Evolutionary conservation across 2,797 vertebrate species (phyloP), one percentile per base, ranked within the genome.

Genomic region (Kryptopterus vitreolus): DNA sequence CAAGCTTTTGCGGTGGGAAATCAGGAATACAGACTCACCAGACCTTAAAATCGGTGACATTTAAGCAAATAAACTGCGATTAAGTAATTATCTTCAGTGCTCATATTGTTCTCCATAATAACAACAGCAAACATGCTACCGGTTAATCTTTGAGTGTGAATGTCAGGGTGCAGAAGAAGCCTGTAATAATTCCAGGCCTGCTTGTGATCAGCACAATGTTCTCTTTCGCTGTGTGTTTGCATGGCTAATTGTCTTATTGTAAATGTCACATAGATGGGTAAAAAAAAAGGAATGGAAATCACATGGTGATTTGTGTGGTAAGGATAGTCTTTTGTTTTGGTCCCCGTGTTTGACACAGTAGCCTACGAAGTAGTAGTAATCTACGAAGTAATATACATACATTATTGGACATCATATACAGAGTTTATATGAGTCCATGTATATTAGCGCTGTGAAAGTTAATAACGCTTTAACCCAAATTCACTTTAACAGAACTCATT

Each of bases 261-360:
- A 29, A 69, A 50, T 69, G 66, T 69, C 66, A 69, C 24, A 29
- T 69, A n/a, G n/a, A n/a, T n/a, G n/a, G 46, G 15, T 15, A 48
- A 24, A 69, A 18, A 15, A 69, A 29, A 8, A 48, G 66, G 43
- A 50, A 24, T 50, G 48, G 48, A 69, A 29, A 69, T 50, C 16
- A 1, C 29, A 43, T 20, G 43, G 43, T 68, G 65, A 48, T 38
- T 68, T 68, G 6, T 24, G 38, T 43, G 38, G 6, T 43, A 43
- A 43, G 7, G 38, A 7, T 10, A 43, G 38, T 43, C 10, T 43
- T 10, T 43, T 43, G 10, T 43, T 43, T 43, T 43, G 7, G 38
- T 43, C 8, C 7, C 10, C 38, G 10, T 43, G 38, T 7, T 43
- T 10, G 10, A 10, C 38, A 43, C 38, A 1, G 38, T 10, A 43